Evolutionary conservation across 2,888 invertebrate species (phyloP).

Genomic region (Cantharis flavilabris): DNA sequence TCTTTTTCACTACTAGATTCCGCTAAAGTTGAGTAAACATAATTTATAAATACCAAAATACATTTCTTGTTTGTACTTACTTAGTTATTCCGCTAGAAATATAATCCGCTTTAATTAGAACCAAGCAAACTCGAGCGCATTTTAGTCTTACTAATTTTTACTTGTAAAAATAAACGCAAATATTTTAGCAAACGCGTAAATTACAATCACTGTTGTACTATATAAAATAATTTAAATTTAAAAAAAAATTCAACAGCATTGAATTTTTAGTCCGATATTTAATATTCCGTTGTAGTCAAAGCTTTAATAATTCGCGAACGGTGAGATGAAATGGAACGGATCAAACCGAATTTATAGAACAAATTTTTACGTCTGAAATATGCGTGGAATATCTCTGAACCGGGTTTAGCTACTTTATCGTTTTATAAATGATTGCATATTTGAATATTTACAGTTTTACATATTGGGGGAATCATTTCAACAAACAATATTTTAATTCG

Average conservation of each 20-base stretch:
- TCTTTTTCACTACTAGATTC: background rate
- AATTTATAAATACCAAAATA: conserved; percentile 8
- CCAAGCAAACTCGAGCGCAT: conserved; percentile 1
- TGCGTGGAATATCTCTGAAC: conserved; percentile 4
- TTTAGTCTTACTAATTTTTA: background rate
- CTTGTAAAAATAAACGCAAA: background rate
- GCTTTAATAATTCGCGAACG: conserved; percentile 9
- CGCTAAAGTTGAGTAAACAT: background rate
- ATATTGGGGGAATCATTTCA: background rate
- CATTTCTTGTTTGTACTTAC: conserved; percentile 7
- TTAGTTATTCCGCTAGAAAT: conserved; percentile 3
- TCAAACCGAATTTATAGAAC: conserved; percentile 14
- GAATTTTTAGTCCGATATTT: conserved; percentile 3
- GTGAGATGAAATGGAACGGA: conserved; percentile 14
- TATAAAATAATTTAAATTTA: background rate
- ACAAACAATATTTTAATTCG: background rate
- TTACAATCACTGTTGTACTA: background rate
- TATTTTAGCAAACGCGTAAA: background rate
- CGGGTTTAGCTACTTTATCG: conserved; percentile 15
- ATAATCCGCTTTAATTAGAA: conserved; percentile 11
- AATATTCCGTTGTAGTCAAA: conserved; percentile 12
- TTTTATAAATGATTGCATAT: conserved; percentile 17
- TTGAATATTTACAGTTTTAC: conserved; percentile 5
- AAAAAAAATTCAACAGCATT: background rate
- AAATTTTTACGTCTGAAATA: conserved; percentile 17